Percentiles rank a stretch among this genome's conserved stretches.
Conservation (phyloP, 1,140 invertebrate species). For the Drosophila rhopaloa region DNA sequence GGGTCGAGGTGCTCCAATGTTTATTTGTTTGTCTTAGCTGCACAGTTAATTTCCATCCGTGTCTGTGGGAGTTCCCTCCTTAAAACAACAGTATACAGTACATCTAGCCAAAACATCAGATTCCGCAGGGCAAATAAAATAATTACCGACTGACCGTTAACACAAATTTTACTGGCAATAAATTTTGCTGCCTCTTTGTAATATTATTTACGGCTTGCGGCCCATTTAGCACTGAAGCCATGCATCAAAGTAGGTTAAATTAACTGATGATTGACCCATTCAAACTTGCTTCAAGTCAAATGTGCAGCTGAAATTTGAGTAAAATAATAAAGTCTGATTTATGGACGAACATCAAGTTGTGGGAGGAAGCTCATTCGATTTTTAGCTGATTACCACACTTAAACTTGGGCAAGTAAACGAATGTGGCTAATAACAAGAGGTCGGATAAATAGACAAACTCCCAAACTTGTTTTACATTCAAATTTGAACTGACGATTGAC, state of each 20-base stretch:
- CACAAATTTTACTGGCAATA: constrained; percentile 65
- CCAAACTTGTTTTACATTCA: too few species aligned
- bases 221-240: constrained; percentile 20
- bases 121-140: constrained; percentile 55
- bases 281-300: neutral
- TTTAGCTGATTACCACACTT: too few species aligned
- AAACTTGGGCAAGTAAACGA: too few species aligned
- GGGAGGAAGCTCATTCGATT: too few species aligned
- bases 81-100: constrained; percentile 39
- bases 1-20: neutral
- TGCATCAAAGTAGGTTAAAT: constrained; percentile 12
- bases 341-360: too few species aligned
- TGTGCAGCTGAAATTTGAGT: neutral
- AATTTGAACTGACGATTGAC: neutral
- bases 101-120: constrained; percentile 46
- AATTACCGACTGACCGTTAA: constrained; percentile 62
- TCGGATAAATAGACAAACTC: too few species aligned
- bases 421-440: too few species aligned
- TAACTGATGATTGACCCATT: constrained; percentile 18
- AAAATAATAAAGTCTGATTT: neutral
- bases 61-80: constrained; percentile 10
- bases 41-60: too few species aligned
- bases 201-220: constrained; percentile 44
- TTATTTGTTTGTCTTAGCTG: constrained; percentile 1
- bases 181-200: constrained; percentile 36